Evolutionary conservation across 2,113 vertebrate species (phyloP).

Genomic region (Tinamus guttatus): DNA sequence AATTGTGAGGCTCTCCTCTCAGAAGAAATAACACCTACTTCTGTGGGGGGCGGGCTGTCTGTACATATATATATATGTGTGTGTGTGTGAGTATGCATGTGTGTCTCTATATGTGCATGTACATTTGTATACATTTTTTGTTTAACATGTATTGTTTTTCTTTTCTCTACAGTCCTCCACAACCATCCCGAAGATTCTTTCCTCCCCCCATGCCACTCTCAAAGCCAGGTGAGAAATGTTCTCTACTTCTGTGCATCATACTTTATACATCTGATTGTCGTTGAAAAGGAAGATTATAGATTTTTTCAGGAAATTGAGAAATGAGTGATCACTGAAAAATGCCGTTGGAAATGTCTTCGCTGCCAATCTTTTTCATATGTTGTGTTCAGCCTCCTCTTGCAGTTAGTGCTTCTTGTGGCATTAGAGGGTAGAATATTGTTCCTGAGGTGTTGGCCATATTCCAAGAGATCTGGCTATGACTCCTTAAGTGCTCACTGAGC

Average conservation of each 20-base stretch:
- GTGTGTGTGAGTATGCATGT: neutral
- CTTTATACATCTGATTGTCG: neutral
- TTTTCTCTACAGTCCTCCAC: slow-evolving; percentile 84
- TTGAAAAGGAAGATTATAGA: neutral
- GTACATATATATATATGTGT: neutral
- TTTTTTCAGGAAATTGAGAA: neutral
- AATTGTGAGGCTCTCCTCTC: neutral
- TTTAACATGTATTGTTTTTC: neutral
- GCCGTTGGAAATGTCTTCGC: neutral
- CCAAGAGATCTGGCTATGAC: neutral
- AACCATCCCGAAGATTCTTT: slow-evolving; percentile 91
- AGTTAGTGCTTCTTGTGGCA: neutral
- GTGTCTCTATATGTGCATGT: neutral
- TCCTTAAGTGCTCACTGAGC: neutral
- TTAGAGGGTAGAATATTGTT: neutral
- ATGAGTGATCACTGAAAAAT: neutral
- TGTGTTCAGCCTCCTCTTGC: neutral
- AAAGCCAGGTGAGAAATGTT: slow-evolving; percentile 88
- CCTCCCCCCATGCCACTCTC: slow-evolving; percentile 98
- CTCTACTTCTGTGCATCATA: neutral
- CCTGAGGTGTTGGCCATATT: neutral
- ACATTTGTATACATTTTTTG: neutral
- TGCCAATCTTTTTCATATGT: neutral
- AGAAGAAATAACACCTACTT: neutral
- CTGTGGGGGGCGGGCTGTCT: neutral